Percentiles rank a stretch among this genome's conserved stretches.
Conservation (phyloP, 2,888 invertebrate species). For the Petrophora chlorosata region DNA sequence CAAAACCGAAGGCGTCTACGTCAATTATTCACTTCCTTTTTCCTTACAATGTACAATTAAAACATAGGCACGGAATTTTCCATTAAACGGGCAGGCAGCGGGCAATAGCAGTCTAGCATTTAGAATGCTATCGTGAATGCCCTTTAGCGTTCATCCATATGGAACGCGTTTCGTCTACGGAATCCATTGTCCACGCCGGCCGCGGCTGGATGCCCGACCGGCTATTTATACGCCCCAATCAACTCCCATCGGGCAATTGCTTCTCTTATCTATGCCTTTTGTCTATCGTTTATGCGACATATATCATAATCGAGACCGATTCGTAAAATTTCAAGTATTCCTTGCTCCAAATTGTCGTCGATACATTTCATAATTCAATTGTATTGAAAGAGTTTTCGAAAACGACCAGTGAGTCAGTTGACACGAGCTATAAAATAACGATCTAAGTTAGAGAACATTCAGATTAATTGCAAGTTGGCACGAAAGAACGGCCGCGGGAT, state of each 20-base stretch:
- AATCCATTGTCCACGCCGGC: constrained; percentile 76
- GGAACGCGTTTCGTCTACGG: constrained; percentile 77
- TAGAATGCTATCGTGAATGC: constrained; percentile 58
- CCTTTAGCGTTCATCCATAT: constrained; percentile 79
- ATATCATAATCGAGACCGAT: constrained; percentile 20
- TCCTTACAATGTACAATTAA: constrained; percentile 37
- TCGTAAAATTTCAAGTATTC: not conserved
- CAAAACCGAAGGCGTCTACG: constrained; percentile 6
- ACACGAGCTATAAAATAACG: constrained; percentile 46
- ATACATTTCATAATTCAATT: constrained; percentile 21
- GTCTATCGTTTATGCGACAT: constrained; percentile 44
- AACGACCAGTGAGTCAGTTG: constrained; percentile 39
- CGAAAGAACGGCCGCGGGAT: constrained; percentile 42
- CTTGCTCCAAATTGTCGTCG: constrained; percentile 9
- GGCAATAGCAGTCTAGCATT: constrained; percentile 43
- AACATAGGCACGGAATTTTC: constrained; percentile 34
- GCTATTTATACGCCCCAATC: constrained; percentile 75
- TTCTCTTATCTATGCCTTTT: constrained; percentile 51
- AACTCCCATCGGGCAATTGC: constrained; percentile 58
- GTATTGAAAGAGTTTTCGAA: constrained; percentile 26
- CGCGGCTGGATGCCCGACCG: constrained; percentile 55
- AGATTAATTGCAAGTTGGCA: constrained; percentile 55
- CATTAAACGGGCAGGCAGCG: constrained; percentile 42
- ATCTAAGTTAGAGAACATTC: constrained; percentile 45
- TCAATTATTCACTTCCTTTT: constrained; percentile 28